These are phyloP conservation scores for Volucella bombylans DNA, from an alignment of 2,888 invertebrate genomes.

Conservation along the genomic window DNA sequence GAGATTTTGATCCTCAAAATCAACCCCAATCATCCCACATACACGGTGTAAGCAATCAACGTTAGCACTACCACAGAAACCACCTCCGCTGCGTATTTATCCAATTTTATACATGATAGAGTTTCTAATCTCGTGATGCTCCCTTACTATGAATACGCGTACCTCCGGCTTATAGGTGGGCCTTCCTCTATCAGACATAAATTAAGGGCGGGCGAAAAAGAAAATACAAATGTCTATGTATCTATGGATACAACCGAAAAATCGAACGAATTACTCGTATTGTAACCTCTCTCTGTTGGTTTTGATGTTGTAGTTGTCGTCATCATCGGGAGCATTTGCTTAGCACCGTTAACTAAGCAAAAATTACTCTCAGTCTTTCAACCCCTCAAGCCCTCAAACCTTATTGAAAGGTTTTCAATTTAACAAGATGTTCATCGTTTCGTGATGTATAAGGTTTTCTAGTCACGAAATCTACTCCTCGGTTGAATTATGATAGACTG, in stretches of 20 bases:
- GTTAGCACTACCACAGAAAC: constrained; percentile 31
- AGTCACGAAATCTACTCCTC: constrained; percentile 57
- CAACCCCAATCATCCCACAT: constrained; percentile 14
- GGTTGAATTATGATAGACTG: constrained; percentile 54
- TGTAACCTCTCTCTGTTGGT: constrained; percentile 24
- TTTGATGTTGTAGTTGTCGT: constrained; percentile 3
- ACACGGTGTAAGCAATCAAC: constrained; percentile 42
- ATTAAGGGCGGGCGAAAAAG: constrained; percentile 1
- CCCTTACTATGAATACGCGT: neutral
- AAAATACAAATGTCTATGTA: neutral
- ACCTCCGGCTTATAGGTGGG: constrained; percentile 30
- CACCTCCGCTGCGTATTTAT: constrained; percentile 37
- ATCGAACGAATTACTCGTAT: constrained; percentile 55
- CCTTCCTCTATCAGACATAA: constrained; percentile 48
- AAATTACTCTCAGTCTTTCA: no score
- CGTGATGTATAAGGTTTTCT: constrained; percentile 47
- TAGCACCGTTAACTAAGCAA: neutral
- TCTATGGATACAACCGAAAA: neutral
- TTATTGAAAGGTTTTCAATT: constrained; percentile 50
- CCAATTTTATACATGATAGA: constrained; percentile 56
- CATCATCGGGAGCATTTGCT: constrained; percentile 21
- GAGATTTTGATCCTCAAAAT: neutral
- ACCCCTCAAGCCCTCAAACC: constrained; percentile 10
- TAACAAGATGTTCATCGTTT: constrained; percentile 44
- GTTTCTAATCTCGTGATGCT: constrained; percentile 43